These are phyloP conservation scores for Psylliodes chrysocephalus DNA, from an alignment of 2,888 invertebrate genomes.

Conservation along the genomic window DNA sequence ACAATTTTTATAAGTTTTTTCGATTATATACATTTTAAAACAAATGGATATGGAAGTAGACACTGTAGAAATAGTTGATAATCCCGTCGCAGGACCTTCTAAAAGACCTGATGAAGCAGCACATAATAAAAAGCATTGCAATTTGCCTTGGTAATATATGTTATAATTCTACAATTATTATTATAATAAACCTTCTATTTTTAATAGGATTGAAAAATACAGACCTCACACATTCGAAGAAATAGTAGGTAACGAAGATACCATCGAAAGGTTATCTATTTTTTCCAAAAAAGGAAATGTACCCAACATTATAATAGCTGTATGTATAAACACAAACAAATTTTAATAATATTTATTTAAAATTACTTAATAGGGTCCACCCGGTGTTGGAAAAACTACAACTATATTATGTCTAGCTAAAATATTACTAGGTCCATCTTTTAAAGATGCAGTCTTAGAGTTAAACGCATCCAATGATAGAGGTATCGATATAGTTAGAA, in stretches of 20 bases:
- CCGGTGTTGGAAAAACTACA: slow-evolving; percentile 98
- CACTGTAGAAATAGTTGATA: slow-evolving; percentile 58
- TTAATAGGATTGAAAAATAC: slow-evolving; percentile 97
- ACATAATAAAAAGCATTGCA: slow-evolving; percentile 49
- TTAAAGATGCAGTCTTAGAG: slow-evolving; percentile 95
- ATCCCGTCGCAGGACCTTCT: slow-evolving; percentile 45
- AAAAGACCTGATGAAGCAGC: slow-evolving; percentile 39
- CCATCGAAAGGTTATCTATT: slow-evolving; percentile 82
- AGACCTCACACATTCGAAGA: slow-evolving; percentile 90
- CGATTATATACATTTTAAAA: slow-evolving; percentile 5
- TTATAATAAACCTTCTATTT: too few species aligned
- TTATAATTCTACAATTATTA: neutral
- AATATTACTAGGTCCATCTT: slow-evolving; percentile 84
- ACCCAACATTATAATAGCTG: slow-evolving; percentile 95
- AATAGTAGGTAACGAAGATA: slow-evolving; percentile 96
- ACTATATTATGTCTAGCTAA: slow-evolving; percentile 95
- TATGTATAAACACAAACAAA: too few species aligned
- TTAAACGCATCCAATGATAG: slow-evolving; percentile 98
- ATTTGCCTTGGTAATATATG: slow-evolving; percentile 57
- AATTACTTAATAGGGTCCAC: slow-evolving; percentile 79
- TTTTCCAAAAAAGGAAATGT: slow-evolving; percentile 90
- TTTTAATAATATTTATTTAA: slow-evolving; percentile 2
- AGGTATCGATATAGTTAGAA: slow-evolving; percentile 97
- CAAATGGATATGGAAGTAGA: slow-evolving; percentile 53
- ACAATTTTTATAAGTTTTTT: neutral